Conservation (phyloP, 2,888 invertebrate genomes). For the Dryobota labecula region DNA sequence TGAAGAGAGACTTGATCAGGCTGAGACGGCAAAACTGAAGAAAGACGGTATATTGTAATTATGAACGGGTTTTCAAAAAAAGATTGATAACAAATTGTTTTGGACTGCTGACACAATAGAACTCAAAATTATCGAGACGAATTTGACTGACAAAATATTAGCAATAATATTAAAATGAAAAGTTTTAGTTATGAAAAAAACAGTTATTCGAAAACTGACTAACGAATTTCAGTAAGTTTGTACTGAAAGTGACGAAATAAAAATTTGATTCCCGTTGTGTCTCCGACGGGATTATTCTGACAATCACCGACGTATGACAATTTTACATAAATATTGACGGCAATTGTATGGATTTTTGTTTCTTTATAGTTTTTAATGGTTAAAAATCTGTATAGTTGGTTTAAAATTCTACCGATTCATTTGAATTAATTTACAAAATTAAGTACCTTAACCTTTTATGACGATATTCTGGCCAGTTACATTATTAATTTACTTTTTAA, state of each 20-base stretch:
- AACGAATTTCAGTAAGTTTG: neutral
- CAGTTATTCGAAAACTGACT: neutral
- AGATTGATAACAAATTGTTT: neutral
- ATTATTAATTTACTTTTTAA: neutral
- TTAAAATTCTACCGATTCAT: neutral
- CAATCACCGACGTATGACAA: neutral
- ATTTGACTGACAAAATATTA: conserved; percentile 31
- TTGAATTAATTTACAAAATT: too few species aligned
- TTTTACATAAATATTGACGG: neutral
- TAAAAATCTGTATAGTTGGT: neutral
- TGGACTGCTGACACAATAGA: neutral
- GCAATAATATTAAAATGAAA: conserved; percentile 3
- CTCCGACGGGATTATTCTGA: neutral
- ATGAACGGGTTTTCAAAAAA: neutral
- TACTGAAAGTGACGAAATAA: neutral
- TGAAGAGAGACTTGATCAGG: neutral
- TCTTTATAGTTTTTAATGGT: neutral
- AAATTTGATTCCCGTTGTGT: too few species aligned
- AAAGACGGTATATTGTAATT: neutral
- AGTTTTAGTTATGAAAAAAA: conserved; percentile 12
- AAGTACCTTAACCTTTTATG: too few species aligned
- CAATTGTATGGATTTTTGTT: neutral
- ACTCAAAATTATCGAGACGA: neutral
- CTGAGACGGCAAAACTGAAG: too few species aligned
- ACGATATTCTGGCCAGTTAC: neutral